Evolutionary conservation across 2,113 vertebrate genomes (phyloP), one percentile per base, ranked within the genome.

Genomic region (Dolichotis patagonum): DNA sequence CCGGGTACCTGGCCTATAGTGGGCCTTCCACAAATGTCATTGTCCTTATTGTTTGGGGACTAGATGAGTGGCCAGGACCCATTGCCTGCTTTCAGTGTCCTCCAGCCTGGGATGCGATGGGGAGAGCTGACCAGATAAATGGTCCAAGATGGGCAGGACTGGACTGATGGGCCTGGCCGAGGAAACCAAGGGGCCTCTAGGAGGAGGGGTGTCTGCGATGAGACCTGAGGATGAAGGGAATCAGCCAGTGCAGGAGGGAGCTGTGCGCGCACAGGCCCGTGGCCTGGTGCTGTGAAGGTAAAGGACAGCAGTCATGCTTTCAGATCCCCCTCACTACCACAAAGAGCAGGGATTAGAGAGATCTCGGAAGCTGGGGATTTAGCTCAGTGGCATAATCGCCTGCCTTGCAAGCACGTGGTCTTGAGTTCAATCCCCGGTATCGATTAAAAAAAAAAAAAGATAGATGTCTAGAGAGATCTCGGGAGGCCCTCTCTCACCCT

Each of bases 91-190:
- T 28, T 63, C 82, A 8, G 71, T 85, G 73, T 13, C 69, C 49
- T 52, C 46, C 30, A 62, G n/a, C 28, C 67, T 67, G 89, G 82
- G 67, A 65, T 80, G 60, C 12, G 17, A 4, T 8, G 14, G 52
- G 75, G 81, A 14, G 54, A 49, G 30, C 35, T 16, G 52, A 32
- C 8, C 16, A 10, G 78, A 65, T 19, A 83, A 63, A 77, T 5
- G 52, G 38, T 8, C n/a, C 52, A 22, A 69, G 1, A 1, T 0
- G 20, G n/a, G 6, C 16, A 41, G 20, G 32, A 7, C 17, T 6
- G 24, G 32, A 7, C 17, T 4, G 24, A 52, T 32, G 52, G 20
- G 43, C 38, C 63, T 81, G 86, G 26, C 38, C 58, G 41, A 49
- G 78, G 54, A 28, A 19, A 28, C 58, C 20, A 0, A 11, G 78